Evolutionary conservation across 2,888 invertebrate species (phyloP).

Genomic region (Cybosia mesomella): DNA sequence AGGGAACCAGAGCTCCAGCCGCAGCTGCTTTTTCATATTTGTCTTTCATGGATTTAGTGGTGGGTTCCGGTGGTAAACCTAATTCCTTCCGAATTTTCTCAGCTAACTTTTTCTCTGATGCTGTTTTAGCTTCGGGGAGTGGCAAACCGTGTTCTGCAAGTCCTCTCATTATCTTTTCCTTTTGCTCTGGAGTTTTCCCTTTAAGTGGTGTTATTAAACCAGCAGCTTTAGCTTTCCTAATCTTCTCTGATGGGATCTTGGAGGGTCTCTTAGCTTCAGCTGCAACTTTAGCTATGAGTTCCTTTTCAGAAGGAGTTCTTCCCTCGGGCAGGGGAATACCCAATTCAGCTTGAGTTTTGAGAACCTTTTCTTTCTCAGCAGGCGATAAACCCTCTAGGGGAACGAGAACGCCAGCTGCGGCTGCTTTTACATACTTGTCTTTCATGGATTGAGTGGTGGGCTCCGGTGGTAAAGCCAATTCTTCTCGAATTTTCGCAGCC

Average conservation of each 20-base stretch:
- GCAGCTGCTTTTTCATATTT: slow-evolving; percentile 45
- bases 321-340: neutral
- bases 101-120: slow-evolving; percentile 26
- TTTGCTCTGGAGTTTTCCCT: neutral
- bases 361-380: slow-evolving; percentile 54
- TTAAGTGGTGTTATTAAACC: no score
- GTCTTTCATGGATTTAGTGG: slow-evolving; percentile 44
- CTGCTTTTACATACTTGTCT: neutral
- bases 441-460: slow-evolving; percentile 9
- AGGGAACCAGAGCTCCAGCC: slow-evolving; percentile 34
- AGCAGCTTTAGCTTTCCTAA: no score
- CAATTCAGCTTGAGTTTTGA: slow-evolving; percentile 19
- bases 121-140: slow-evolving; percentile 22
- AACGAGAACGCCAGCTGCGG: slow-evolving; percentile 38
- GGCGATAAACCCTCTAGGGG: slow-evolving; percentile 49
- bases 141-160: neutral
- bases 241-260: no score
- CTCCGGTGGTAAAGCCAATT: slow-evolving; percentile 20
- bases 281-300: no score
- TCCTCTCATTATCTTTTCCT: neutral
- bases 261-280: no score
- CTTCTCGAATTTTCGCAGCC: slow-evolving; percentile 5
- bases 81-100: slow-evolving; percentile 25
- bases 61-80: slow-evolving; percentile 43
- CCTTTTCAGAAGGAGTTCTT: no score